phyloP scores from a whole-genome alignment of 1,140 invertebrate species.

The Drosophila trapezifrons region DNA sequence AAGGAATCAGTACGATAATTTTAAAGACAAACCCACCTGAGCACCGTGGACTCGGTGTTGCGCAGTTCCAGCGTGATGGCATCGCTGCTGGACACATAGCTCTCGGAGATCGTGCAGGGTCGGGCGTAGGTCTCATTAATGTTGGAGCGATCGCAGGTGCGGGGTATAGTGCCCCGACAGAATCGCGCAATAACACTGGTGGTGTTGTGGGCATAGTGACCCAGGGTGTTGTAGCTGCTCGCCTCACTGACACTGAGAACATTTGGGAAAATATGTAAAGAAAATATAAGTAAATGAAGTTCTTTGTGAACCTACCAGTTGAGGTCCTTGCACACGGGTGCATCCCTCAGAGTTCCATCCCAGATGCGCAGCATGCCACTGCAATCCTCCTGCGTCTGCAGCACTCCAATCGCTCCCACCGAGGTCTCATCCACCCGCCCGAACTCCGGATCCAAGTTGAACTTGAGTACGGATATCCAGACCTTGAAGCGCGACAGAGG shows the following conservation, averaged over 20 bases:
- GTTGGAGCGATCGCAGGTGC: slow-evolving; percentile 90
- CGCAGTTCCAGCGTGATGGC: slow-evolving; percentile 92
- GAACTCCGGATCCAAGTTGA: slow-evolving; percentile 86
- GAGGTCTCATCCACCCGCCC: slow-evolving; percentile 85
- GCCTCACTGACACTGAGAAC: slow-evolving; percentile 44
- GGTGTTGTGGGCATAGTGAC: slow-evolving; percentile 84
- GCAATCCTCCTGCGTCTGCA: slow-evolving; percentile 88
- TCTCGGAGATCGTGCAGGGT: slow-evolving; percentile 92
- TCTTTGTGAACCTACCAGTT: slow-evolving; percentile 87
- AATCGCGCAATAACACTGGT: slow-evolving; percentile 90
- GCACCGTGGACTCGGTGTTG: slow-evolving; percentile 92
- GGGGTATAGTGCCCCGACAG: slow-evolving; percentile 90
- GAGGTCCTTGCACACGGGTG: slow-evolving; percentile 91
- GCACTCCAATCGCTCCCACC: slow-evolving; percentile 85
- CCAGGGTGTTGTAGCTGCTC: slow-evolving; percentile 50
- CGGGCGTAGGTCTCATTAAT: slow-evolving; percentile 85
- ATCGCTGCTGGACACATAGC: slow-evolving; percentile 92
- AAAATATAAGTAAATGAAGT: background rate
- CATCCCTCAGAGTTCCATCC: slow-evolving; percentile 91
- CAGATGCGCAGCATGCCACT: slow-evolving; percentile 93
- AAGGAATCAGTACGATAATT: slow-evolving; percentile 67
- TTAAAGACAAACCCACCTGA: slow-evolving; percentile 83
- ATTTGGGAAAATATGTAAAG: background rate
- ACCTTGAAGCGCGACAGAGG: slow-evolving; percentile 88
- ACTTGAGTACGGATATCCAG: slow-evolving; percentile 94